These are phyloP conservation scores for Drosophila asahinai DNA, from an alignment of 1,140 invertebrate species.

Conservation along the genomic window DNA sequence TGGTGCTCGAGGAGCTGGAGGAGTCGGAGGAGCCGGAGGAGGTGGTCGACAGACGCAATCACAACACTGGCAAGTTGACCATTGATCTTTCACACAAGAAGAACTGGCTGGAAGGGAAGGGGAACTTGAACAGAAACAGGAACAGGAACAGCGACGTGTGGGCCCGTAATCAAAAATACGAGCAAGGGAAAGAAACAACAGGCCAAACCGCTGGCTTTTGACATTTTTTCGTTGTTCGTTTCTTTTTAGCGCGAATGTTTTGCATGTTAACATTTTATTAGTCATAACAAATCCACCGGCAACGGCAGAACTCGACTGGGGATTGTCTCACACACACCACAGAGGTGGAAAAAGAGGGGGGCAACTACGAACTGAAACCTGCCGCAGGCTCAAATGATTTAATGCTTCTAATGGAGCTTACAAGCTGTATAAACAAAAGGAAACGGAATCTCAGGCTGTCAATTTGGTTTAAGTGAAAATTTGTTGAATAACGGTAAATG, in stretches of 20 bases:
- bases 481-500: not conserved
- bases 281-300: conserved; percentile 71
- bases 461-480: not conserved
- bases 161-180: conserved; percentile 67
- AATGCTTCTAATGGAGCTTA: conserved; percentile 39
- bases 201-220: conserved; percentile 66
- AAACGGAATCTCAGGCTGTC: conserved; percentile 11
- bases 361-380: conserved; percentile 25
- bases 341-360: conserved; percentile 19
- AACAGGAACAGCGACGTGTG: conserved; percentile 60
- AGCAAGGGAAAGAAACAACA: conserved; percentile 29
- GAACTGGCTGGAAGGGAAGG: conserved; percentile 19
- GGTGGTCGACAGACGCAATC: conserved; percentile 66
- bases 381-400: conserved; percentile 60
- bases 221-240: conserved; percentile 64
- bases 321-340: conserved; percentile 19
- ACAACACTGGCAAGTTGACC: conserved; percentile 67
- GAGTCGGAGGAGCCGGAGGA: not conserved
- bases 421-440: conserved; percentile 3
- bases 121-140: conserved; percentile 26
- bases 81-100: conserved; percentile 72
- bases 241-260: conserved; percentile 74
- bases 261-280: conserved; percentile 84
- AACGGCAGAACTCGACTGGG: conserved; percentile 40
- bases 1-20: not conserved